These are phyloP conservation scores for Chironomus tepperi DNA, from an alignment of 1,140 invertebrate species.

Conservation along the genomic window DNA sequence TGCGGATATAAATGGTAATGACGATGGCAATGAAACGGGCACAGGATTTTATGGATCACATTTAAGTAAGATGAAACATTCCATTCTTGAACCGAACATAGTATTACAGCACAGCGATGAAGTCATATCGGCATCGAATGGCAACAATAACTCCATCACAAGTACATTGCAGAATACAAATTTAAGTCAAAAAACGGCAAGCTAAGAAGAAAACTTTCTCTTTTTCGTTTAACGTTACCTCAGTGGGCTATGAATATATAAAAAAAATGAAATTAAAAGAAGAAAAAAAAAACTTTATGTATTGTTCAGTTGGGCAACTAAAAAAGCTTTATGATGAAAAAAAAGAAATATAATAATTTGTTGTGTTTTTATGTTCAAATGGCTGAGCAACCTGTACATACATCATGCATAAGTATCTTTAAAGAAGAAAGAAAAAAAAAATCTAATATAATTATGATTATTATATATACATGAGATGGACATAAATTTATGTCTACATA, in stretches of 20 bases:
- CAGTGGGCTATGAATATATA: conserved; percentile 18
- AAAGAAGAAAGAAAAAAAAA: no score
- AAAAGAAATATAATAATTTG: neutral
- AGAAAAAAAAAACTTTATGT: conserved; percentile 5
- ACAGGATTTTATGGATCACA: conserved; percentile 21
- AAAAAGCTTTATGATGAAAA: conserved; percentile 7
- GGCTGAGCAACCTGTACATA: conserved; percentile 6
- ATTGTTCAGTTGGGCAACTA: conserved; percentile 12
- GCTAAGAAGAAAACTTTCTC: conserved; percentile 20
- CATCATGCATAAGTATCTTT: neutral
- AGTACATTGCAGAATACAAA: conserved; percentile 2
- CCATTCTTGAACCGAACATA: conserved; percentile 22
- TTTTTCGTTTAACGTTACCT: conserved; percentile 23
- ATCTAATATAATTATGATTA: no score
- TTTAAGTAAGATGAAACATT: conserved; percentile 15
- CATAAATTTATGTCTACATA: no score
- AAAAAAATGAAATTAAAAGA: neutral
- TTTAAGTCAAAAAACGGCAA: conserved; percentile 18
- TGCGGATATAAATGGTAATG: neutral
- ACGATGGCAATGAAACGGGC: neutral
- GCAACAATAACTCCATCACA: neutral
- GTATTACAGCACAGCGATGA: conserved; percentile 21
- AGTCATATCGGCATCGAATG: neutral
- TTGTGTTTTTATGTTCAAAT: conserved; percentile 10
- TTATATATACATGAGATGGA: no score